phyloP scores from a whole-genome alignment of 2,113 vertebrate species.

The Zosterops borbonicus region DNA sequence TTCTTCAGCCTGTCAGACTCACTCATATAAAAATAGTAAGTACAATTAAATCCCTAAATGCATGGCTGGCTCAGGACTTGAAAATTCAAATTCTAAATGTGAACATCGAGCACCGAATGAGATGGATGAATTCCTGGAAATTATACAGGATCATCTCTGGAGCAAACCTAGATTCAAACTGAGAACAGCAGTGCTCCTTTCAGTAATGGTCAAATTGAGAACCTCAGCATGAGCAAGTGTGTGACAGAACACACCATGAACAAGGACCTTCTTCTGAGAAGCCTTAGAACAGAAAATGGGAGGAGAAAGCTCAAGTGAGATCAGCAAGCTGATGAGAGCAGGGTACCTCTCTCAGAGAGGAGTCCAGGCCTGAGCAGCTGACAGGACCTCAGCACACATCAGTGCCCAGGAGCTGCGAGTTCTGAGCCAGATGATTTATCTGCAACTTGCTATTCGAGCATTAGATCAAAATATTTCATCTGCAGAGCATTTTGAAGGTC shows the following conservation, averaged over 20 bases:
- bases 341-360: neutral
- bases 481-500: neutral
- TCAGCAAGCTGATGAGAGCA: neutral
- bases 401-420: neutral
- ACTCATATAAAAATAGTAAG: neutral
- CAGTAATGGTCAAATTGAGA: neutral
- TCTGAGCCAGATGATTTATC: neutral
- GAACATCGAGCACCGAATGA: neutral
- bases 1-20: neutral
- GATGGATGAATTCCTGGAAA: neutral
- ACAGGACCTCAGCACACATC: neutral
- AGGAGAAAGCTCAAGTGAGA: neutral
- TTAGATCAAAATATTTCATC: neutral
- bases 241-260: neutral
- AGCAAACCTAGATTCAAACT: neutral
- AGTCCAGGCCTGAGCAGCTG: neutral
- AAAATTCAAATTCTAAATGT: neutral
- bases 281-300: neutral
- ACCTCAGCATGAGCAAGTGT: fast-evolving
- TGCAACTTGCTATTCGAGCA: neutral
- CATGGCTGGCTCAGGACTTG: neutral
- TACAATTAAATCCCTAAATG: neutral
- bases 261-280: neutral
- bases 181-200: neutral
- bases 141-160: neutral